phyloP scores from a whole-genome alignment of 1,140 invertebrate species.

The Portunus trituberculatus region DNA sequence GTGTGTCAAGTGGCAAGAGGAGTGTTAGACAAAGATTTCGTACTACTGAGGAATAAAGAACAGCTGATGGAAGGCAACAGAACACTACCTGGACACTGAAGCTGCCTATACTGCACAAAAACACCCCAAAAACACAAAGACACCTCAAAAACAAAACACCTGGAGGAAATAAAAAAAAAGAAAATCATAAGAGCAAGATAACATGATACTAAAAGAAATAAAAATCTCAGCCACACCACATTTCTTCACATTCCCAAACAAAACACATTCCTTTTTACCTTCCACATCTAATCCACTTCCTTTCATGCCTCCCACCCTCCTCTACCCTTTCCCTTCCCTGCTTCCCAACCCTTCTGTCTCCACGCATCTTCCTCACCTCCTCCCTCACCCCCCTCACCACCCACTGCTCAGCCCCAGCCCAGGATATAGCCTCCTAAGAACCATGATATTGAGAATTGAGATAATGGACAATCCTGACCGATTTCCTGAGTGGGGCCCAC shows the following conservation, averaged over 20 bases:
- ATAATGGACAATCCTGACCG: not conserved
- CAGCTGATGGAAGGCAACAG: no score
- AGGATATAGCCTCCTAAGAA: not conserved
- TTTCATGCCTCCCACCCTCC: not conserved
- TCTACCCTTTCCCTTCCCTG: not conserved
- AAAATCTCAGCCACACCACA: no score
- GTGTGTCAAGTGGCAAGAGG: not conserved
- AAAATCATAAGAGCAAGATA: no score
- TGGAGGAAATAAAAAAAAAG: no score
- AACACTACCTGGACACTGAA: no score
- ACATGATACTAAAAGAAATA: no score
- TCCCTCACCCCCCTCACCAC: not conserved
- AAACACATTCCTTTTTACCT: not conserved
- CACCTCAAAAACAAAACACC: no score
- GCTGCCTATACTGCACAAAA: no score
- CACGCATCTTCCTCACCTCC: not conserved
- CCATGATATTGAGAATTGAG: not conserved
- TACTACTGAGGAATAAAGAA: no score
- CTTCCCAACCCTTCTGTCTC: not conserved
- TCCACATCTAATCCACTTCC: not conserved
- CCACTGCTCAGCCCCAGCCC: not conserved
- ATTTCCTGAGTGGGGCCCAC: not conserved
- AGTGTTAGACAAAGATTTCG: no score
- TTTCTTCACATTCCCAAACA: no score
- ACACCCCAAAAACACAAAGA: no score